Evolutionary conservation across 2,113 vertebrate species (phyloP).

Genomic region (Coptodon rendalli): DNA sequence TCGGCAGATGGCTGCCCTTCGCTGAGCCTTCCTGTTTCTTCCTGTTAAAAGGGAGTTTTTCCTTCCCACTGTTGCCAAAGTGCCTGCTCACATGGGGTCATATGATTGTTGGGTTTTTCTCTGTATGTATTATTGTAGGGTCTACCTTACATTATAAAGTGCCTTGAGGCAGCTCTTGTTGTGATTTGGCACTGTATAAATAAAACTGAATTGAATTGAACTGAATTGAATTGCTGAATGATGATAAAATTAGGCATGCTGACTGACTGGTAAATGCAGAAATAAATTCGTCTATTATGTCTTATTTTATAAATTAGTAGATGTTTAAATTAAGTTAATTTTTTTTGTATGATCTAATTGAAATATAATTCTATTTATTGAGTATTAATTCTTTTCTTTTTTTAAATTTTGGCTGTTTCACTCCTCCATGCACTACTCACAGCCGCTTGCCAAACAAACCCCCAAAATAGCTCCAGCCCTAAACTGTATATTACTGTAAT

Average conservation of each 20-base stretch:
- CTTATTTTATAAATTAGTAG: not conserved
- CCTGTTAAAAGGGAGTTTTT: not conserved
- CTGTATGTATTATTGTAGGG: not conserved
- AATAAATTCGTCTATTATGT: not conserved
- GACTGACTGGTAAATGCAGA: not conserved
- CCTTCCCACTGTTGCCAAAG: not conserved
- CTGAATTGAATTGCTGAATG: not conserved
- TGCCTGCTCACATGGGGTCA: not conserved
- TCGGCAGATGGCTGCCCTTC: not conserved
- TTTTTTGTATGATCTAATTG: rapidly evolving
- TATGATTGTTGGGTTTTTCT: not conserved
- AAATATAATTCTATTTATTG: not conserved
- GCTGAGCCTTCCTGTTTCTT: not conserved
- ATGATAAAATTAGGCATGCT: not conserved
- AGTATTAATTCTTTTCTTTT: not conserved
- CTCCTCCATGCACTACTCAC: not conserved
- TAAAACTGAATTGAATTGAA: not conserved
- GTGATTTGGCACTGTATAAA: rapidly evolving
- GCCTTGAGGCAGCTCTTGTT: not conserved
- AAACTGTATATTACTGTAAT: not conserved
- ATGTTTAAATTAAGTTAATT: not conserved
- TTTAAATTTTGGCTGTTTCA: not conserved
- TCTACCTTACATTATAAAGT: not conserved
- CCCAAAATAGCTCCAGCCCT: not conserved
- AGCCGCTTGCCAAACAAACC: not conserved